phyloP scores from a whole-genome alignment of 1,140 invertebrate species.

The Aphidius gifuensis region DNA sequence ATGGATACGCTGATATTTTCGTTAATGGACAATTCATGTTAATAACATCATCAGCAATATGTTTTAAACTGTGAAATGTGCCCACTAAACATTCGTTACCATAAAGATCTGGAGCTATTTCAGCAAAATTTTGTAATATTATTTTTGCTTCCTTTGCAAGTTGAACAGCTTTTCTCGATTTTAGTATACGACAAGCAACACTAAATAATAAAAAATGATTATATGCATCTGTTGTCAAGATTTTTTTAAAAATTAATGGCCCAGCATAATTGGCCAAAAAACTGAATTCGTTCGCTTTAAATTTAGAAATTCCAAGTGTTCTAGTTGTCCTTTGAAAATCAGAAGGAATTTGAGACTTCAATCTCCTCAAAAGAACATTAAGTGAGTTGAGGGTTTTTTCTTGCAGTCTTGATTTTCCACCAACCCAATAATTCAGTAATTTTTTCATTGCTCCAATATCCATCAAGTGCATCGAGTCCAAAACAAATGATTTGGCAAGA shows the following conservation, averaged over 20 bases:
- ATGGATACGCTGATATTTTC: not conserved
- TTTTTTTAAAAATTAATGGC: constrained; percentile 11
- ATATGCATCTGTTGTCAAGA: constrained; percentile 3
- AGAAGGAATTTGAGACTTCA: not conserved
- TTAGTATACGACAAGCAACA: constrained; percentile 13
- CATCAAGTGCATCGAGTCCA: too few relatives aligned
- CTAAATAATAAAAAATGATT: constrained; percentile 14
- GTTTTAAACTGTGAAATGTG: constrained; percentile 8
- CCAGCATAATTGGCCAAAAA: constrained; percentile 13
- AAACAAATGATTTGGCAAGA: too few relatives aligned
- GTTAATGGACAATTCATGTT: constrained; percentile 4
- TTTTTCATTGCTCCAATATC: too few relatives aligned
- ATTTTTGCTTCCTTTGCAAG: not conserved
- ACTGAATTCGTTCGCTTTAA: constrained; percentile 17
- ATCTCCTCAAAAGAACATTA: too few relatives aligned
- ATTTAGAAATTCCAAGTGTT: constrained; percentile 3
- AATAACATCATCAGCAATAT: constrained; percentile 13
- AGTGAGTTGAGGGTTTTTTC: too few relatives aligned
- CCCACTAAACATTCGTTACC: not conserved
- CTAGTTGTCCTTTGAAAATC: constrained; percentile 17
- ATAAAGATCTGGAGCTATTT: not conserved
- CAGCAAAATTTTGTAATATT: constrained; percentile 5
- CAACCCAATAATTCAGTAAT: too few relatives aligned
- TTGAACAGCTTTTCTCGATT: not conserved
- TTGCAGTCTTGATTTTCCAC: too few relatives aligned